phyloP scores from a whole-genome alignment of 2,797 vertebrate species.

The Sphenodon punctatus region DNA sequence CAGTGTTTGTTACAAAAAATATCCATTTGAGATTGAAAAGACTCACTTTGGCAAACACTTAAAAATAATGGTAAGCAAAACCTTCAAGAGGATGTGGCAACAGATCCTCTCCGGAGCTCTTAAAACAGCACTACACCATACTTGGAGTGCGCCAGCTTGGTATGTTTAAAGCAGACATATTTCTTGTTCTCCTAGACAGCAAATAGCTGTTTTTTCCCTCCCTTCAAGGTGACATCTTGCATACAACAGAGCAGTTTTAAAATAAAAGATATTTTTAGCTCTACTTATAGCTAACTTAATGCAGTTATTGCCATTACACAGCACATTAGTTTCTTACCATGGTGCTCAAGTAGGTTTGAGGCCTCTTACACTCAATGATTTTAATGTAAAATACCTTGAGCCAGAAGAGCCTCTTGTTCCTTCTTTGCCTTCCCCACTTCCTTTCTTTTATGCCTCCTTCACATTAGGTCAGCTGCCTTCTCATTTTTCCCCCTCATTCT shows the following conservation, averaged over 20 bases:
- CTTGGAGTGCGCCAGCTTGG: constrained; percentile 19
- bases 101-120: constrained; percentile 11
- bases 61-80: constrained; percentile 20
- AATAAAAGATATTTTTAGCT: constrained; percentile 54
- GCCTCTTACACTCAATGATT: constrained; percentile 43
- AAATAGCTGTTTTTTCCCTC: constrained; percentile 42
- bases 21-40: not conserved
- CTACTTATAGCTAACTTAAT: constrained; percentile 45
- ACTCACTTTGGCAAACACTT: constrained; percentile 21
- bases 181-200: constrained; percentile 17
- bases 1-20: not conserved
- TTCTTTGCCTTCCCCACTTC: not conserved
- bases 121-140: not conserved
- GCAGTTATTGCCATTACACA: constrained; percentile 53
- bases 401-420: not conserved
- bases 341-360: constrained; percentile 43
- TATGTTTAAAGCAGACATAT: not conserved
- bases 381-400: constrained; percentile 46
- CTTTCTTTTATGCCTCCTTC: no score
- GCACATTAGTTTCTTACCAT: constrained; percentile 60
- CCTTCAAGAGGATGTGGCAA: not conserved
- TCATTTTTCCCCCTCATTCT: no score
- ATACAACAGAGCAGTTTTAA: constrained; percentile 37
- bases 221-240: constrained; percentile 63
- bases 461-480: no score